Evolutionary conservation across 2,797 vertebrate genomes (phyloP), one percentile per base, ranked within the genome.

Genomic region (Acanthurus leucopareius): DNA sequence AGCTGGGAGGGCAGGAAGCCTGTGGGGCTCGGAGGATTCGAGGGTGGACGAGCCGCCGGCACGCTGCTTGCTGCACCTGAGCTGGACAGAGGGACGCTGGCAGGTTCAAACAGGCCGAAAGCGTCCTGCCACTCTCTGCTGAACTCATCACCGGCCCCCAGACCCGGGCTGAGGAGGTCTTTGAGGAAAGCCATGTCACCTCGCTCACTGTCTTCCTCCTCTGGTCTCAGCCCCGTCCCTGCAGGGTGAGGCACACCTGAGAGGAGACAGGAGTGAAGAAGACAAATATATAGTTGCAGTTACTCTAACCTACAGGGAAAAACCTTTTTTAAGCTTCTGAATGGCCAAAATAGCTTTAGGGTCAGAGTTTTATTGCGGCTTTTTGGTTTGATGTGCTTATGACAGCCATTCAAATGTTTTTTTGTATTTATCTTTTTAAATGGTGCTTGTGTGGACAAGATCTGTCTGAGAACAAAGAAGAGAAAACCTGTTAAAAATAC

Each of bases 1-100:
- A 97, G 95, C 47, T 97, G 96, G 42, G 97, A 98, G 22, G 96
- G 95, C 76, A 97, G 92, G 89, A 97, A 97, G 63, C 93, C 93
- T 0, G 94, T 86, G 8, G 95, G 92, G 72, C 88, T 94, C 13
- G 86, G 81, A 2, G 84, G 91, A 69, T 86, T 83, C 5, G 95
- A 93, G 11, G 92, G 68, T 0, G 28, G 79, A 10, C 20, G 42
- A 61, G 75, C 91, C 32, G 75, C 87, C 47, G 53, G 85, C 64
- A 5, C 89, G 53, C 77, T 48, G 65, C 54, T 78, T 38, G 65
- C 35, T 70, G 58, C 14, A 3, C 61, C 52, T 0, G 58, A 5
- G 22, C 28, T 68, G 2, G 77, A 51, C 6, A 76, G 38, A 14
- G 85, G 48, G 1, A 10, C 32, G 40, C 78, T 40, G 20, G 87